Base-by-base conservation (phyloP, 2,888 invertebrate species). In the Teinopalpus imperialis region DNA sequence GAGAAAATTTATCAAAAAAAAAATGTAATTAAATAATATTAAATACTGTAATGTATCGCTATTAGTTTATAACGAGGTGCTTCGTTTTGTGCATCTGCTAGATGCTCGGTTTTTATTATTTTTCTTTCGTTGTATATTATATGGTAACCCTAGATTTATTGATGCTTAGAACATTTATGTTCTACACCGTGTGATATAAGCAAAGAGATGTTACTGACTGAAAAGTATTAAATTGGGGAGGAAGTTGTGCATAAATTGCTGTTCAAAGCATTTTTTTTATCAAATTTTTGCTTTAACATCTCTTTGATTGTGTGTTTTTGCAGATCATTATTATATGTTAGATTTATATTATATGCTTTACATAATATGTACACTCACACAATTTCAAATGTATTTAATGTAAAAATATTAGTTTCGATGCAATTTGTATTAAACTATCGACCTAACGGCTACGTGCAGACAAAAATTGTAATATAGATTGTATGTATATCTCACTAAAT, bases 1-100 rank as follows among this genome's bases (percentile, higher is more conserved):
- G 61, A 69, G 66, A 78, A 77, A 81, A 80, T 71, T 63, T 65
- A 59, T 54, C 49, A 69, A 79, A 77, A 80, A 81, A 80, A 74
- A 59, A 59, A 43, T 57, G 61, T 59, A 57, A 63, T 60, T 59
- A 64, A 61, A 57, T 61, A 60, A 53, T 61, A 51, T 61, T 60
- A 53, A 59, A 63, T 61, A 58, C 56, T 56, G 54, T 53, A 52
- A 56, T 54, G 55, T 59, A 52, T 52, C 49, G 56, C 58, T 64
- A 63, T 62, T 65, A 63, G 59, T 65, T 60, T 57, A 53, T 61
- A 48, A 57, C 55, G 59, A 57, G 74, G 75, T 71, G 74, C 73
- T 74, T 69, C 54, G 59, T 66, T 67, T 63, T 55, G 70, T 71
- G 72, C 70, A n/a, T n/a, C n/a, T n/a, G n/a, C n/a, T n/a, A n/a